A percentile compares a stretch with the other conserved stretches of the same genome.
Evolutionary conservation across 2,888 invertebrate genomes (phyloP).

Genomic region (Drosophila anomalipes): DNA sequence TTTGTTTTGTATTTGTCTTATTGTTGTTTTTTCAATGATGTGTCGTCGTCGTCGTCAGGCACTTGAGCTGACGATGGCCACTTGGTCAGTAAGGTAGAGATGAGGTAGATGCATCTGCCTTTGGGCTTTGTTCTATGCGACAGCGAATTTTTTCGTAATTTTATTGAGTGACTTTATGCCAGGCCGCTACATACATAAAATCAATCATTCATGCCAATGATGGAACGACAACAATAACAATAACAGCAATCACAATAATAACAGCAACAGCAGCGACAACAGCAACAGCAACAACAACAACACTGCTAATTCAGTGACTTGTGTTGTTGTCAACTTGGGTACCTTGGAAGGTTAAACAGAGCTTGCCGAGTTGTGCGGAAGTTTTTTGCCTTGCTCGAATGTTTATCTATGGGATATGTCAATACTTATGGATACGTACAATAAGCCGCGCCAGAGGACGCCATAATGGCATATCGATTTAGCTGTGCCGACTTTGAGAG

Average conservation of each 20-base stretch:
- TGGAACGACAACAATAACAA: slow-evolving; percentile 28
- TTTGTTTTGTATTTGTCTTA: slow-evolving; percentile 10
- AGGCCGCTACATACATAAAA: slow-evolving; percentile 74
- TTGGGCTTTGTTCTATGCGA: slow-evolving; percentile 71
- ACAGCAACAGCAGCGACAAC: slow-evolving; percentile 3
- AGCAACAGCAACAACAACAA: slow-evolving; percentile 33
- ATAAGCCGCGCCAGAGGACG: slow-evolving; percentile 57
- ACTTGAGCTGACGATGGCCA: slow-evolving; percentile 63
- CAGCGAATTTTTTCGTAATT: slow-evolving; percentile 75
- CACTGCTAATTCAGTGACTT: slow-evolving; percentile 50
- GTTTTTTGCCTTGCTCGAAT: slow-evolving; percentile 58
- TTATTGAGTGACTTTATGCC: slow-evolving; percentile 80
- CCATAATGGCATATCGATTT: slow-evolving; percentile 52
- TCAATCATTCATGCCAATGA: slow-evolving; percentile 69
- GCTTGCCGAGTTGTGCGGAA: slow-evolving; percentile 54
- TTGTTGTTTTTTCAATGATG: slow-evolving; percentile 49
- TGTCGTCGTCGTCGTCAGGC: slow-evolving; percentile 39
- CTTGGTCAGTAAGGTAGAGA: slow-evolving; percentile 70
- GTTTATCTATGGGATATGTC: slow-evolving; percentile 74
- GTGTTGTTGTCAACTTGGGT: slow-evolving; percentile 52
- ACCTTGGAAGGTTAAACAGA: slow-evolving; percentile 63
- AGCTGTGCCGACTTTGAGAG: slow-evolving; percentile 51
- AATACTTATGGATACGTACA: slow-evolving; percentile 38
- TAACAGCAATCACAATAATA: slow-evolving; percentile 26
- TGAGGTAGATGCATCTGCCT: slow-evolving; percentile 62